These are phyloP conservation scores for Deladenus siricidicola DNA, from an alignment of 2,888 invertebrate genomes.

Conservation along the genomic window DNA sequence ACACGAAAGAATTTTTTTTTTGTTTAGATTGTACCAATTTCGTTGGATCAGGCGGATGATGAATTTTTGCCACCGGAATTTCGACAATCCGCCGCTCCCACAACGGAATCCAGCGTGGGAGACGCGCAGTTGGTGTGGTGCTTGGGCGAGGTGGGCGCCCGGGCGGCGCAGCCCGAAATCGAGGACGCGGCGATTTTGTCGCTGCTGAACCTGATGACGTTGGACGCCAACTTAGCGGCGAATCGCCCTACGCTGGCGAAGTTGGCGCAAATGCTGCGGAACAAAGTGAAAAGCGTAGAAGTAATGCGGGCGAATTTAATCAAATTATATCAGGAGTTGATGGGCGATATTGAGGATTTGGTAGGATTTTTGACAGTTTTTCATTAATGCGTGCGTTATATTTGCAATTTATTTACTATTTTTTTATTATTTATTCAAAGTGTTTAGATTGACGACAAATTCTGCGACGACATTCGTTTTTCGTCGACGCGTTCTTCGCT, in stretches of 20 bases:
- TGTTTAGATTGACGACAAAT: constrained; percentile 14
- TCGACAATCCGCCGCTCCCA: neutral
- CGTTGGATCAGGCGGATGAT: constrained; percentile 2
- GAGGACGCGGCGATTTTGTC: constrained; percentile 46
- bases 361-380: constrained; percentile 7
- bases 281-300: constrained; percentile 32
- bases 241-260: constrained; percentile 47
- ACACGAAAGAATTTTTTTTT: neutral
- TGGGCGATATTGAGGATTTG: constrained; percentile 49
- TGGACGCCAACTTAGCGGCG: constrained; percentile 24
- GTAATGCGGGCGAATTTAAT: constrained; percentile 34
- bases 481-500: constrained; percentile 17
- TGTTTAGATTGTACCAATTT: constrained; percentile 15
- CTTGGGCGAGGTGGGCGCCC: constrained; percentile 23
- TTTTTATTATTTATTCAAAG: neutral
- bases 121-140: constrained; percentile 35
- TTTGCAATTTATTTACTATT: neutral
- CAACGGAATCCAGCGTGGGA: neutral
- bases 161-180: constrained; percentile 13
- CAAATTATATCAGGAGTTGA: constrained; percentile 45
- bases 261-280: constrained; percentile 47
- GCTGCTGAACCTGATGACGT: constrained; percentile 47
- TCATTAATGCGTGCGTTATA: neutral
- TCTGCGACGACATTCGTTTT: constrained; percentile 19
- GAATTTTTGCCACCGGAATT: constrained; percentile 29